A percentile compares a stretch with the other conserved stretches of the same genome.
phyloP scores from a whole-genome alignment of 2,888 invertebrate genomes.

The Ceramica pisi region DNA sequence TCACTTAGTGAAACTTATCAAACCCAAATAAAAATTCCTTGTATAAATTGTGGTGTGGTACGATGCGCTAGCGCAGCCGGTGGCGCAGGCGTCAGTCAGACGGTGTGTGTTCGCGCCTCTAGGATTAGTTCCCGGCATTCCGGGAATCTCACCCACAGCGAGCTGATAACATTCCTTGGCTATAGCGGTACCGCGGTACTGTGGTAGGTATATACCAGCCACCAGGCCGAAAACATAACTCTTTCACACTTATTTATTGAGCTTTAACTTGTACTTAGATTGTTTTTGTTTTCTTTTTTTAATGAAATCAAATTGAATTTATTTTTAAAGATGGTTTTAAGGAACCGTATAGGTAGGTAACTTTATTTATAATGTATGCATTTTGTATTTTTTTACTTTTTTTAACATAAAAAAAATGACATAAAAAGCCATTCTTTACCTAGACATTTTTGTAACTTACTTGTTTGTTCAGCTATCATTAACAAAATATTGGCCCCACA shows the following conservation, averaged over 20 bases:
- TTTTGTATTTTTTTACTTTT: too few species aligned
- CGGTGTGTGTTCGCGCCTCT: constrained; percentile 69
- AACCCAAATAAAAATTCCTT: constrained; percentile 12
- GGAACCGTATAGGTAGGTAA: too few species aligned
- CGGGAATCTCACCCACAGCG: constrained; percentile 65
- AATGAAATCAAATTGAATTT: background rate
- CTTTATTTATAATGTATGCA: too few species aligned
- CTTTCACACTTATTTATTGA: constrained; percentile 33
- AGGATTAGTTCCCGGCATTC: constrained; percentile 71
- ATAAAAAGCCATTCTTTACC: too few species aligned
- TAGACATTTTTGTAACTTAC: too few species aligned
- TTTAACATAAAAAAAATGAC: too few species aligned
- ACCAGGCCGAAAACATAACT: constrained; percentile 42
- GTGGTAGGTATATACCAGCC: constrained; percentile 20
- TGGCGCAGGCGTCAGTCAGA: constrained; percentile 60
- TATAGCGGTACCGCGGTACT: constrained; percentile 9
- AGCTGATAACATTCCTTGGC: constrained; percentile 68
- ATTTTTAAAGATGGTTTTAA: background rate
- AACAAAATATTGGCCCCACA: background rate
- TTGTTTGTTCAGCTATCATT: too few species aligned
- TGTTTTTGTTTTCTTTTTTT: constrained; percentile 28
- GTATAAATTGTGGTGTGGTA: constrained; percentile 17
- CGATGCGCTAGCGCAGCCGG: constrained; percentile 45
- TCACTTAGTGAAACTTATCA: background rate
- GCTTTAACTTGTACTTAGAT: constrained; percentile 28